A percentile compares a stretch with the other conserved stretches of the same genome.
Evolutionary conservation across 2,113 vertebrate genomes (phyloP).

Genomic region (Indicator maculatus): DNA sequence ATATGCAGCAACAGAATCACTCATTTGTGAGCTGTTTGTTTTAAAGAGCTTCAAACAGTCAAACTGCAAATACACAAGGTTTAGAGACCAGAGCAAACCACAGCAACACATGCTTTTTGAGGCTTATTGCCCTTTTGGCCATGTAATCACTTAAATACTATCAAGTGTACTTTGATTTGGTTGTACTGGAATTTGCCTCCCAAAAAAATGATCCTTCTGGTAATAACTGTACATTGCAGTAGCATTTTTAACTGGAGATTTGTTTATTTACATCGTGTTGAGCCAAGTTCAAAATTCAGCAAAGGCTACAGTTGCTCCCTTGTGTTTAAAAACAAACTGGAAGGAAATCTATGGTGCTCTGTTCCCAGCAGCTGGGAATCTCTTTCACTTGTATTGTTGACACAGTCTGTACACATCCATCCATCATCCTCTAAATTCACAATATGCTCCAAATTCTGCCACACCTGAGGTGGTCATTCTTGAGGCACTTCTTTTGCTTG

Average conservation of each 20-base stretch:
- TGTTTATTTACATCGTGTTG: neutral
- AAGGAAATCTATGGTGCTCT: neutral
- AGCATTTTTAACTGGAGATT: neutral
- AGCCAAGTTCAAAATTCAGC: neutral
- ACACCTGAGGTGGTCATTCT: no score
- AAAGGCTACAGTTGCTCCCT: neutral
- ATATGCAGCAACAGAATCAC: neutral
- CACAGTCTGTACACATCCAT: no score
- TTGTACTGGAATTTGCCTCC: neutral
- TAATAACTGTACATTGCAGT: neutral
- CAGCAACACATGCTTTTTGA: slow-evolving; percentile 17
- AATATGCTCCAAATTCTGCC: no score
- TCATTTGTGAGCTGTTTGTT: slow-evolving; percentile 46
- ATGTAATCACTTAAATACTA: neutral
- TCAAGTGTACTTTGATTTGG: neutral
- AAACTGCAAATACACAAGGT: slow-evolving; percentile 1
- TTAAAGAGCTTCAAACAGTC: slow-evolving; percentile 29
- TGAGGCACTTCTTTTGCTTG: no score
- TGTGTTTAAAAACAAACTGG: neutral
- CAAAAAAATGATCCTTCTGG: neutral
- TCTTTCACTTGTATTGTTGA: no score
- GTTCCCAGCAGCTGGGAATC: no score
- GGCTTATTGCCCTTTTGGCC: neutral
- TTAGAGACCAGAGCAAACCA: slow-evolving; percentile 21
- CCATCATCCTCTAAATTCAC: no score